phyloP scores from a whole-genome alignment of 2,888 invertebrate species.

The Hemicrepidius hirtus region DNA sequence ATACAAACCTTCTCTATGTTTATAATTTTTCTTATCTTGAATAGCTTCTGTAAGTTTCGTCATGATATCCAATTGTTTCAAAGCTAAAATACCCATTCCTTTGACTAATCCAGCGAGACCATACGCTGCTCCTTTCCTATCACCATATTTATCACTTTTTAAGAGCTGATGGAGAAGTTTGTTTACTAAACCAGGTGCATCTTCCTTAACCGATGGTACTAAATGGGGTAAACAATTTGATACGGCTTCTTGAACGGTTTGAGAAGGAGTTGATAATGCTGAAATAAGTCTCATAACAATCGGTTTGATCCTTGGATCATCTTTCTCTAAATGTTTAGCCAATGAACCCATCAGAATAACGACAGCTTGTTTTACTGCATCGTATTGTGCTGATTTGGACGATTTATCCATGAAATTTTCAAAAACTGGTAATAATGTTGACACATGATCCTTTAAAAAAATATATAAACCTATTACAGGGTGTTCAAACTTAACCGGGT shows the following conservation, averaged over 20 bases:
- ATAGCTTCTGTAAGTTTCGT: constrained; percentile 93
- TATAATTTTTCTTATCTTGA: constrained; percentile 97
- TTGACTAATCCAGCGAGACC: constrained; percentile 97
- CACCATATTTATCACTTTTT: constrained; percentile 94
- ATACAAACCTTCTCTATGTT: constrained; percentile 87
- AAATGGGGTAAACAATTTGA: constrained; percentile 96
- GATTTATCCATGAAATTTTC: constrained; percentile 95
- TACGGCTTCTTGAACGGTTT: constrained; percentile 98
- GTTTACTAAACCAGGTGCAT: constrained; percentile 91
- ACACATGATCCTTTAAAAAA: constrained; percentile 76
- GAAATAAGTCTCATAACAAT: constrained; percentile 93
- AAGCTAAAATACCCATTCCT: constrained; percentile 95
- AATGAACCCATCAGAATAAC: constrained; percentile 98
- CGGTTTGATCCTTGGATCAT: constrained; percentile 93
- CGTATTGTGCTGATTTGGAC: constrained; percentile 91
- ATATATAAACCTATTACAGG: not conserved
- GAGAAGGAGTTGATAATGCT: constrained; percentile 96
- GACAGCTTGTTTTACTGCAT: constrained; percentile 95
- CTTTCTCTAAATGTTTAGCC: constrained; percentile 95
- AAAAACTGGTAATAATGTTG: constrained; percentile 90
- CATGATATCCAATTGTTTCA: constrained; percentile 98
- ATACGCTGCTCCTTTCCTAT: constrained; percentile 96
- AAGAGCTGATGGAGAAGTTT: constrained; percentile 90
- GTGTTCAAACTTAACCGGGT: no score
- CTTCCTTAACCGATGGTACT: constrained; percentile 93